Evolutionary conservation across 2,888 invertebrate species (phyloP).

Genomic region (Himalopsyche kuldschensis): DNA sequence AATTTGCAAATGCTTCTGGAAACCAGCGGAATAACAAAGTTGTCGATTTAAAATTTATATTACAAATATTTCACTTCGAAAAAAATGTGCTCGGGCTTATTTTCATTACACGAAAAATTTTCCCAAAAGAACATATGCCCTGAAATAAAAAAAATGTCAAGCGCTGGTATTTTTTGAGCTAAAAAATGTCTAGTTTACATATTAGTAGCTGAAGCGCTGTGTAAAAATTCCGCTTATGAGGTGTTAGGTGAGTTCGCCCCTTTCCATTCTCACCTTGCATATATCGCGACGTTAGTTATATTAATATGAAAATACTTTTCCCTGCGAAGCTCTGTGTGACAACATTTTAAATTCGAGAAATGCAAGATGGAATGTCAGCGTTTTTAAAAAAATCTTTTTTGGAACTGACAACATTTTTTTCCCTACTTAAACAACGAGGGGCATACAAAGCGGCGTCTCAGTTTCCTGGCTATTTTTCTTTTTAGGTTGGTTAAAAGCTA

Average conservation of each 20-base stretch:
- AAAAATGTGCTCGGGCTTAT: not conserved
- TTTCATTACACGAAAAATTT: not conserved
- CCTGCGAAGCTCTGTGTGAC: not conserved
- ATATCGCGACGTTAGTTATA: not conserved
- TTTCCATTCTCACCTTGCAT: not conserved
- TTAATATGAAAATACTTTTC: not conserved
- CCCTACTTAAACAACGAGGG: too few species aligned
- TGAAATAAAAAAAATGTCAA: not conserved
- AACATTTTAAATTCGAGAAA: not conserved
- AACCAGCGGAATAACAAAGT: too few species aligned
- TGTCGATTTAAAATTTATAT: too few species aligned
- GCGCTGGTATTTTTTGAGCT: not conserved
- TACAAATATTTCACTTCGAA: not conserved
- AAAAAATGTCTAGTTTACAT: not conserved
- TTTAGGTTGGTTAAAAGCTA: too few species aligned
- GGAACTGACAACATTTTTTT: too few species aligned
- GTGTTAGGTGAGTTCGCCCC: not conserved
- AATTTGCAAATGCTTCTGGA: too few species aligned
- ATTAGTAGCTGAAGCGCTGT: not conserved
- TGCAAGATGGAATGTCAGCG: not conserved
- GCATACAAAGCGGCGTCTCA: too few species aligned
- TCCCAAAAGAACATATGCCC: not conserved
- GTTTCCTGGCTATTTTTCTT: too few species aligned
- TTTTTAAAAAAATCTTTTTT: too few species aligned
- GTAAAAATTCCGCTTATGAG: not conserved